These are phyloP conservation scores for Platerodrilus igneus DNA, from an alignment of 2,888 invertebrate species.

Conservation along the genomic window DNA sequence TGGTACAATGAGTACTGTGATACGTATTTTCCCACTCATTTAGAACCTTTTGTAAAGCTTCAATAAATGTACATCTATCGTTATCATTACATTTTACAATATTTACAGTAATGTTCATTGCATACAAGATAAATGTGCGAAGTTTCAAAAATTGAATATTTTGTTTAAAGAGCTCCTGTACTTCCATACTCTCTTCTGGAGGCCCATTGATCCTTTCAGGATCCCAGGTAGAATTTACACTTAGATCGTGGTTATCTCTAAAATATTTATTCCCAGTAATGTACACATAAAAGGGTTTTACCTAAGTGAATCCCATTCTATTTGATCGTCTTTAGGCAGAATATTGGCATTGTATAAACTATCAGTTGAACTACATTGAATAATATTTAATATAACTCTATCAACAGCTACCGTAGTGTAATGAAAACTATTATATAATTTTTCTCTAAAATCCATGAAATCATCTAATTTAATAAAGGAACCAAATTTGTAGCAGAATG, in stretches of 20 bases:
- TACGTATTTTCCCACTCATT: slow-evolving; percentile 37
- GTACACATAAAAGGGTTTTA: slow-evolving; percentile 24
- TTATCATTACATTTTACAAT: slow-evolving; percentile 39
- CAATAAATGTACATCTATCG: slow-evolving; percentile 34
- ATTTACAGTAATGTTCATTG: slow-evolving; percentile 35
- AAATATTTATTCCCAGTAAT: too few species aligned
- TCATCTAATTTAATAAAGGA: slow-evolving; percentile 90
- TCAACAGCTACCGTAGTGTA: slow-evolving; percentile 63
- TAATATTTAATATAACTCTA: slow-evolving; percentile 65
- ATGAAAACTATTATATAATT: slow-evolving; percentile 78
- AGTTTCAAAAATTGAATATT: slow-evolving; percentile 40
- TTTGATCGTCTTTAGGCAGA: slow-evolving; percentile 56
- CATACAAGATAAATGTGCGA: slow-evolving; percentile 35
- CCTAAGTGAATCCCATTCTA: slow-evolving; percentile 55
- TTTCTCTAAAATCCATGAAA: slow-evolving; percentile 77
- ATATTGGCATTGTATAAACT: slow-evolving; percentile 56
- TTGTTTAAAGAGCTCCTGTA: slow-evolving; percentile 37
- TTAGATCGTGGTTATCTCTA: slow-evolving; percentile 75
- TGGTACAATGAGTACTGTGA: slow-evolving; percentile 12
- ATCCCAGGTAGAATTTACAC: slow-evolving; percentile 67
- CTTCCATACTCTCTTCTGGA: slow-evolving; percentile 44
- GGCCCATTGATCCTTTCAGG: slow-evolving; percentile 49
- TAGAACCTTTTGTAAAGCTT: slow-evolving; percentile 31
- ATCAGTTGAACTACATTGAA: slow-evolving; percentile 52
- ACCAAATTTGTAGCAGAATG: slow-evolving; percentile 90